Evolutionary conservation across 2,113 vertebrate species (phyloP).

Genomic region (Tachysurus fulvidraco): DNA sequence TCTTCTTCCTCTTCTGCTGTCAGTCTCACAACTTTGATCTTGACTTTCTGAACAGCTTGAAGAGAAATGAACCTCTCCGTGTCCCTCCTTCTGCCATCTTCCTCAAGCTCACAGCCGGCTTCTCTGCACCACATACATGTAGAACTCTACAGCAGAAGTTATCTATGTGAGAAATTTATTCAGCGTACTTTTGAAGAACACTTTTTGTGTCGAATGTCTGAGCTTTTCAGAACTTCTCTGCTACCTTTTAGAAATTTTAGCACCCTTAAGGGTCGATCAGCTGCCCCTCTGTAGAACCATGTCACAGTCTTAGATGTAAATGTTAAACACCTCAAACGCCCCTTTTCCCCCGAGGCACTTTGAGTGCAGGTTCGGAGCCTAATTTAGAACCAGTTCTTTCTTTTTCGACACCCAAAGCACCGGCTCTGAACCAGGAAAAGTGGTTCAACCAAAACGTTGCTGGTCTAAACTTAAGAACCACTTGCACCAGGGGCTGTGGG

Average conservation of each 20-base stretch:
- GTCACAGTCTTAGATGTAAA: no score
- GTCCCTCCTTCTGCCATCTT: neutral
- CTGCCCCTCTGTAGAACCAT: no score
- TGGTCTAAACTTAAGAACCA: no score
- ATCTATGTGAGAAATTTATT: no score
- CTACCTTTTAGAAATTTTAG: neutral
- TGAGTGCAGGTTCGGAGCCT: no score
- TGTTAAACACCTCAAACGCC: no score
- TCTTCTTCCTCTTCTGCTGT: constrained; percentile 18
- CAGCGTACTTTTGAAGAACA: neutral
- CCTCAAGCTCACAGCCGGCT: neutral
- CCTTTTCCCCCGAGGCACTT: no score
- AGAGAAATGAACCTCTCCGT: neutral
- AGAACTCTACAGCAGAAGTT: neutral
- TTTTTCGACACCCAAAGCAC: no score
- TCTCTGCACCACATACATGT: neutral
- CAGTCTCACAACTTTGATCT: constrained; percentile 14
- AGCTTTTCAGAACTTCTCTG: neutral
- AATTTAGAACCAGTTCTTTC: no score
- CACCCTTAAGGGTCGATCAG: neutral
- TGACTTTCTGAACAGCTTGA: constrained; percentile 9
- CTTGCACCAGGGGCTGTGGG: no score
- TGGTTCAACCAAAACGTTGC: no score
- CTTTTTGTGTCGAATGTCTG: neutral
- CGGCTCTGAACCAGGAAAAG: no score